Evolutionary conservation across 2,888 invertebrate genomes (phyloP), one percentile per base, ranked within the genome.

Genomic region (Netelia inedita): DNA sequence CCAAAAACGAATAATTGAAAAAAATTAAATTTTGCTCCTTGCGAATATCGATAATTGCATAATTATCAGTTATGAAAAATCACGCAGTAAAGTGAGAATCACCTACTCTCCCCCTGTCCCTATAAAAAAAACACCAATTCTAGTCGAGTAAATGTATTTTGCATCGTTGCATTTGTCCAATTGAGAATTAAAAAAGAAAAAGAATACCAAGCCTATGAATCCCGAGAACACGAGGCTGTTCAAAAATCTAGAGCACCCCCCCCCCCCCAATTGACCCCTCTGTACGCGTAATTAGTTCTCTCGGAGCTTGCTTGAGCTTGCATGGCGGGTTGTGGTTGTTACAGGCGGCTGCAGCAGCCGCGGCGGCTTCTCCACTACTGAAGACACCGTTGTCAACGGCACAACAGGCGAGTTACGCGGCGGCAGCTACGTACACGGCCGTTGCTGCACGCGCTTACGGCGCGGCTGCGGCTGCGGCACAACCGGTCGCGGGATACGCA

Each of bases 331-430:
- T 90, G 89, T 91, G 90, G 83, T 91, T 91, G 89, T 92, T 94
- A 92, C 95, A 95, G 87, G 95, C 95, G 75, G 95, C 95, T 84
- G 96, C 96, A 88, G 96, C 96, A 88, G 96, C 96, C 88, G 96
- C 97, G 91, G 97, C 97, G 89, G 96, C 97, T 88, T 95, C 96
- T 89, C 97, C 97, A 82, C 95, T 97, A 94, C 95, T 97, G 95
- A 97, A 97, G 95, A 97, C 97, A 87, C 97, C 97, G 94, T 95
- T 97, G 94, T 97, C 96, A 94, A 95, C 96, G 94, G 97, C 97
- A 94, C 97, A 97, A 95, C 97, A 98, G 95, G 97, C 97, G 88
- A 97, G 97, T 91, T 97, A 98, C 93, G 97, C 98, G 93, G 97
- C 97, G 86, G 98, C 98, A 90, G 97, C 97, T 79, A 97, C 97